Evolutionary conservation across 1,140 invertebrate genomes (phyloP), one percentile per base, ranked within the genome.

Genomic region (Aethina tumida): DNA sequence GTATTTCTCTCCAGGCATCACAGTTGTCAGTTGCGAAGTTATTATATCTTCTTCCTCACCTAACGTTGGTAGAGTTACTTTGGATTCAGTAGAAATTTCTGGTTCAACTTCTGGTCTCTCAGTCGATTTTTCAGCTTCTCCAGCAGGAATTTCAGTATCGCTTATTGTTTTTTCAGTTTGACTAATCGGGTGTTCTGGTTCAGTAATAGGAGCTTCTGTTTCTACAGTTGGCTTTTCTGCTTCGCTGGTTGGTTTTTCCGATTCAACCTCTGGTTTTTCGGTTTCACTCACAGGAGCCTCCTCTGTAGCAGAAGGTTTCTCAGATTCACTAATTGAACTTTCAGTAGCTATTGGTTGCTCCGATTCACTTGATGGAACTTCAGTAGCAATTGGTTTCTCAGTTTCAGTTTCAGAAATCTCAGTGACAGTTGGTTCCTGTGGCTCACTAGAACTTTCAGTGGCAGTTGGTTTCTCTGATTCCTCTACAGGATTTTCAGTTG

Each of bases 141-240:
- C 8, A 14, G 14, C 14, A 8, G 4, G 1, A 9, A 19, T 16
- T 29, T 31, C 17, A 24, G 9, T 16, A 19, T 2, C 25, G n/a
- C 9, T 21, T 12, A 26, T 6, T 16, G 17, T 21, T 25, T 10
- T 9, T 36, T 36, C 34, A n/a, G 9, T 21, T 19, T 7, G 7
- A 10, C 12, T 18, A 10, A 33, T 16, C 10, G 20, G 18, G n/a
- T 21, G 30, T 40, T 48, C 22, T 14, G 9, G 6, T 38, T 49
- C 47, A 12, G 10, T 31, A 25, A 12, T 15, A 8, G 9, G 5
- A 7, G 16, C 22, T 33, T 42, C 43, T n/a, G 38, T 25, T 24
- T 12, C 39, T 50, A 51, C 45, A 15, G 37, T 34, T 21, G 45
- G 22, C 33, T 42, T 35, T 39, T 39, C 35, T 30, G 37, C 22